Base-by-base conservation (phyloP, 2,888 invertebrate species). In the Rhamphomyia laevipes region DNA sequence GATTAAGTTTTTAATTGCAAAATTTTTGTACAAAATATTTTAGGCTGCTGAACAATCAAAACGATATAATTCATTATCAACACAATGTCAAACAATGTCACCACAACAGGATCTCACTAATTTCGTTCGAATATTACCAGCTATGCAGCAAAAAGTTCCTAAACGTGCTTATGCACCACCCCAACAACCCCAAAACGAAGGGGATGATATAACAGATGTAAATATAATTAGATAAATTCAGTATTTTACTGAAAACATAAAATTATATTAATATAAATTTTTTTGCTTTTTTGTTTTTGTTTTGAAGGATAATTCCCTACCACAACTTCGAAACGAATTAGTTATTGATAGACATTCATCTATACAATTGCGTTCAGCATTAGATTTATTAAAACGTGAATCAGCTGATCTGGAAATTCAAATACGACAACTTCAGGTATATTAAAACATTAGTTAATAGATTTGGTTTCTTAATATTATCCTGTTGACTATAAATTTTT, bases 41-140 rank as follows among this genome's bases (percentile, higher is more conserved):
- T 72, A 90, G 90, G 82, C 86, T 44, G 78, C 79, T 61, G 88
- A 88, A 61, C 89, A 91, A 65, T 80, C 83, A 23, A 81, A 84
- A 55, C 80, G 93, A 53, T 94, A 92, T 73, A 88, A 86, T 63
- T 80, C 80, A 13, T 74, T 93, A 44, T 78, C 84, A 55, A 77
- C 81, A 45, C 85, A 89, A 60, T 86, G 90, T 56, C 81, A 83
- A 51, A 78, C 80, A 0, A 81, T 92, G 70, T 91, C 62, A 16
- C 63, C 68, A 4, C 61, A 61, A 43, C 69, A 69, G 60, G 70
- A 70, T 56, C 59, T 70, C 53, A 80, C 81, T 21, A 84, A 87
- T 62, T 78, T 93, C 59, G 85, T 89, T 44, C 78, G 88, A 49
- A 74, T 79, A 31, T 72, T 83, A 62, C 68, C 67, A 67, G 68